Percentiles rank a stretch among this genome's conserved stretches.
phyloP scores from a whole-genome alignment of 37 sponge, comb jelly and placozoan species.

The Aplysina aerophoba region DNA sequence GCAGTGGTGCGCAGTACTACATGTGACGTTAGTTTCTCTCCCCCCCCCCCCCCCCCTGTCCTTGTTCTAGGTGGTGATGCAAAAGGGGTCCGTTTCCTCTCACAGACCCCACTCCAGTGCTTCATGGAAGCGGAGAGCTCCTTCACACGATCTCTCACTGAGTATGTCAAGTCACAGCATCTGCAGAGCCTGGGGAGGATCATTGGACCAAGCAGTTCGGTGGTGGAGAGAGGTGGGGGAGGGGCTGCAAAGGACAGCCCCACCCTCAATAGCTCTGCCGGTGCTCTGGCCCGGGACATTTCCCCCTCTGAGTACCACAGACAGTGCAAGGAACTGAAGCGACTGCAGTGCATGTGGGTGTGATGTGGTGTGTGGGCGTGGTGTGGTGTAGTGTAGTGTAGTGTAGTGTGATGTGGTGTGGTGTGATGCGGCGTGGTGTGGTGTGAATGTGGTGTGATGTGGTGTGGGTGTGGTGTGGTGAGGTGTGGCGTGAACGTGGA shows the following conservation, averaged over 20 bases:
- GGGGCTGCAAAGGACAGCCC: background rate
- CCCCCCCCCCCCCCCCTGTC: background rate
- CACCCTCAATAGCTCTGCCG: background rate
- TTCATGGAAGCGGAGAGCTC: constrained; percentile 38
- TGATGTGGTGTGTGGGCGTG: background rate
- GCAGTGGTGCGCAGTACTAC: background rate
- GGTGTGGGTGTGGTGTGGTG: constrained; percentile 38
- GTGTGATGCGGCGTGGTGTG: no score
- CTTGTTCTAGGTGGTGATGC: background rate
- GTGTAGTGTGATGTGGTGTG: no score
- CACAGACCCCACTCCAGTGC: constrained; percentile 9
- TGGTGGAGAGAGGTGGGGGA: constrained; percentile 25
- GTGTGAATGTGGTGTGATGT: constrained; percentile 38
- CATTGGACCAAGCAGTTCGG: background rate
- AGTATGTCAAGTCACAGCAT: constrained; percentile 62
- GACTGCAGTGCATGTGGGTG: constrained; percentile 61
- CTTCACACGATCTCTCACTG: constrained; percentile 54
- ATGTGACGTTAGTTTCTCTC: background rate
- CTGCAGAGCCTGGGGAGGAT: constrained; percentile 39
- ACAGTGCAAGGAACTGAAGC: constrained; percentile 46
- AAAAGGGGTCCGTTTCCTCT: background rate
- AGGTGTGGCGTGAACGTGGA: background rate
- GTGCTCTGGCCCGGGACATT: background rate
- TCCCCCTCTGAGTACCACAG: constrained; percentile 28
- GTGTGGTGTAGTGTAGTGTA: no score